Evolutionary conservation across 2,888 invertebrate species (phyloP).

Genomic region (Sinotaia quadrata): DNA sequence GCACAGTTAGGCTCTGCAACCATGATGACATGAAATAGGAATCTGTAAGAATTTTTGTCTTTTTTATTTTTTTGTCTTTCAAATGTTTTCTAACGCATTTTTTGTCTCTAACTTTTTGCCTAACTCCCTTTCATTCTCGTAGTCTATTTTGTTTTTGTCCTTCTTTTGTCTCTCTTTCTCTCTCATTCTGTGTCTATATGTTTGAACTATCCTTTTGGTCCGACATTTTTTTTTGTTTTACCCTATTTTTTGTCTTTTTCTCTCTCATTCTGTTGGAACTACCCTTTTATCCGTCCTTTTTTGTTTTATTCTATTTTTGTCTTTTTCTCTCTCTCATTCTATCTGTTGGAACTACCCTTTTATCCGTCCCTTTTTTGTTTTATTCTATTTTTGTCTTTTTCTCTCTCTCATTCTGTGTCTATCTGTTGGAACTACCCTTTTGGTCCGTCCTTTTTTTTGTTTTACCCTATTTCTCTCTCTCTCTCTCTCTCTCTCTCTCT

Average conservation of each 20-base stretch:
- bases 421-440: no score
- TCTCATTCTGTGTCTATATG: not conserved
- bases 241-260: not conserved
- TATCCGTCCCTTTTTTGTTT: conserved; percentile 1
- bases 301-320: not conserved
- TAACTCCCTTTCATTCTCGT: no score
- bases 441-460: not conserved
- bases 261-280: no score
- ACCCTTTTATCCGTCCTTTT: no score
- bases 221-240: not conserved
- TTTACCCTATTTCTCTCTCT: not conserved
- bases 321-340: not conserved
- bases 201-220: not conserved
- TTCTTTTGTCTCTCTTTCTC: not conserved
- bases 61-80: no score
- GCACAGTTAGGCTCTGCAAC: no score
- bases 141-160: not conserved
- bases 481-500: conserved; percentile 6
- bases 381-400: no score
- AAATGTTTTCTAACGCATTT: no score
- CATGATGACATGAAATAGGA: no score
- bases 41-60: no score
- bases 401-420: no score
- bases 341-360: not conserved
- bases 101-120: no score